These are phyloP conservation scores for Tympanuchus pallidicinctus DNA, from an alignment of 2,113 vertebrate genomes.

Conservation along the genomic window DNA sequence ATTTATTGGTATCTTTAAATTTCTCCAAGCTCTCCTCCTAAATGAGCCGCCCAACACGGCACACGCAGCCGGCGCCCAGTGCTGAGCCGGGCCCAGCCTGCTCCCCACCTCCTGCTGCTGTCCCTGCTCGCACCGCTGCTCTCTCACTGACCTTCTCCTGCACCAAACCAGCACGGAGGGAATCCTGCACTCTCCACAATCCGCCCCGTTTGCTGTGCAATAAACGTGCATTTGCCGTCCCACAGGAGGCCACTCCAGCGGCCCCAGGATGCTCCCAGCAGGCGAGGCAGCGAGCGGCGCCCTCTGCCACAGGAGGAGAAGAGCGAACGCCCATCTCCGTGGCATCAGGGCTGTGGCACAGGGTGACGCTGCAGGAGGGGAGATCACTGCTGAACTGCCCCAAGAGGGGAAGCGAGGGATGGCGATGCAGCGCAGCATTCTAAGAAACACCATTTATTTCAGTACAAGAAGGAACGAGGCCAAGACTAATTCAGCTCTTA, in stretches of 20 bases:
- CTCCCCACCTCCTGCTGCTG: background rate
- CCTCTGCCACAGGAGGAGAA: background rate
- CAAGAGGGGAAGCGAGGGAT: background rate
- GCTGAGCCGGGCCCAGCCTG: fast-evolving
- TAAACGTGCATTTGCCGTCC: background rate
- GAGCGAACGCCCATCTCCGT: background rate
- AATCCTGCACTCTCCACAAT: background rate
- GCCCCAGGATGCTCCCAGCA: background rate
- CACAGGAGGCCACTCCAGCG: background rate
- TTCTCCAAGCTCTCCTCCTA: background rate
- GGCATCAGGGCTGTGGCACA: background rate
- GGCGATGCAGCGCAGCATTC: background rate
- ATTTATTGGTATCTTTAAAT: background rate
- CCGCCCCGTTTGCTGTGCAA: background rate
- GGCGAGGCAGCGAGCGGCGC: background rate
- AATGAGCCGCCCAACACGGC: background rate
- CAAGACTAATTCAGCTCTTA: background rate
- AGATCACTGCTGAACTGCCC: constrained; percentile 1
- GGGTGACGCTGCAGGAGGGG: background rate
- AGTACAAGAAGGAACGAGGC: constrained; percentile 10
- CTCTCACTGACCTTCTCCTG: background rate
- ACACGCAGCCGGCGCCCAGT: background rate
- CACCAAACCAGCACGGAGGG: background rate
- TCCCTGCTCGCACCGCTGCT: background rate
- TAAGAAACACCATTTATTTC: background rate